Evolutionary conservation across 2,888 invertebrate genomes (phyloP), one percentile per base, ranked within the genome.

Genomic region (Agonopterix heracliana): DNA sequence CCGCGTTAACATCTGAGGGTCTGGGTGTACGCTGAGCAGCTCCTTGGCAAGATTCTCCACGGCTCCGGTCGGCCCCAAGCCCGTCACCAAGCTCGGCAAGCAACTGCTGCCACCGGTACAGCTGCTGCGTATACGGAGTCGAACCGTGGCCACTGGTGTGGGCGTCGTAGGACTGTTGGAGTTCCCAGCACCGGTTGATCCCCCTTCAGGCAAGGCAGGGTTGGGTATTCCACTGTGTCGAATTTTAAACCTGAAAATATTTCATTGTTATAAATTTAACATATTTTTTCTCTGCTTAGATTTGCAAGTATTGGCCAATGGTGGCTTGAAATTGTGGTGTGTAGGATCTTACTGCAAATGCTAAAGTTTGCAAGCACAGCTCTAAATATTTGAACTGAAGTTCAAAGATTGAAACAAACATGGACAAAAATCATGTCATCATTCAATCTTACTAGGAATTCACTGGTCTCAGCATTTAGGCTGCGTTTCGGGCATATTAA

Each of bases 1-100:
- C 45, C 90, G 71, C 5, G 89, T 81, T 58, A 90, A 75, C 49
- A 83, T 82, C 59, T 90, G 90, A 50, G 91, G 89, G 49, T 87
- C 90, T 3, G 84, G 76, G 50, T 77, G 90, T 53, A 76, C 81
- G 78, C 60, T 88, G 56, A 83, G 81, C 71, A 89, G 77, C 63
- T 84, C 89, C 49, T 81, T 82, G 2, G 74, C 82, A 36, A 88
- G 65, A 14, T 75, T 71, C 53, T 86, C 86, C 11, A 82, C 83
- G 12, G 71, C 87, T 11, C 83, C 84, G 0, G 81, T 69, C 1
- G 80, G 72, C 1, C 86, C 86, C 0, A 71, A 56, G 0, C 85
- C 88, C 2, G 75, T 69, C 7, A 88, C 68, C 5, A 66, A 59
- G 47, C 58, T 67, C 1, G 88, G 87, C 48, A 86, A 66, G 26